Evolutionary conservation across 2,888 invertebrate species (phyloP).

Genomic region (Polyploca ridens): DNA sequence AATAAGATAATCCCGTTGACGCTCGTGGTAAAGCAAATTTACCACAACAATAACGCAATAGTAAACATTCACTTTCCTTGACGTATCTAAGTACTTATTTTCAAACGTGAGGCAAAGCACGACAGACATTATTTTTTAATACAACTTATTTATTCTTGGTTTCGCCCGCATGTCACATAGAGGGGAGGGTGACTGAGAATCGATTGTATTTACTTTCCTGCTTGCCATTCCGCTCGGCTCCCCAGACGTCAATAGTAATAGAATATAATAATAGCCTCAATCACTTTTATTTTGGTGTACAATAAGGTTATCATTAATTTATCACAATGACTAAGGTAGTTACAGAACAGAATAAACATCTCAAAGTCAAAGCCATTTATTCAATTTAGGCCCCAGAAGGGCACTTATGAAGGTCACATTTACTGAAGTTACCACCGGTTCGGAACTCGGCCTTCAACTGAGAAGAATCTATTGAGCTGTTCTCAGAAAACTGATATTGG

Average conservation of each 20-base stretch:
- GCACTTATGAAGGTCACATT: too few species aligned
- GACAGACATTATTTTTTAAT: neutral
- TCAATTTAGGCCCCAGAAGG: too few species aligned
- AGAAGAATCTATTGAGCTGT: neutral
- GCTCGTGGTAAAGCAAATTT: conserved; percentile 6
- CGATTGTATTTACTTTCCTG: neutral
- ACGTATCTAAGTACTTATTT: neutral
- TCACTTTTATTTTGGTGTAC: neutral
- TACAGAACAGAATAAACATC: neutral
- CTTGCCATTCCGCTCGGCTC: neutral
- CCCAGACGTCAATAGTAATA: neutral
- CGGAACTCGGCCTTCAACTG: too few species aligned
- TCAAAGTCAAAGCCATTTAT: too few species aligned
- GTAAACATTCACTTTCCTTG: conserved; percentile 3
- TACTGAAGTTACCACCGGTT: too few species aligned
- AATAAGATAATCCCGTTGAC: conserved; percentile 14
- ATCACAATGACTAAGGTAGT: too few species aligned
- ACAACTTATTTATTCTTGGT: conserved; percentile 5
- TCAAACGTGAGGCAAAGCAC: neutral
- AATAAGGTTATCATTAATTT: neutral
- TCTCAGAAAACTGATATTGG: neutral
- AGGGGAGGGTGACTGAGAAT: neutral
- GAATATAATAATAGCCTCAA: neutral
- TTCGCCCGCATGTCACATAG: neutral
- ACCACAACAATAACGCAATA: neutral